Base-by-base conservation (phyloP, 2,797 vertebrate genomes). In the Calcarius lapponicus region DNA sequence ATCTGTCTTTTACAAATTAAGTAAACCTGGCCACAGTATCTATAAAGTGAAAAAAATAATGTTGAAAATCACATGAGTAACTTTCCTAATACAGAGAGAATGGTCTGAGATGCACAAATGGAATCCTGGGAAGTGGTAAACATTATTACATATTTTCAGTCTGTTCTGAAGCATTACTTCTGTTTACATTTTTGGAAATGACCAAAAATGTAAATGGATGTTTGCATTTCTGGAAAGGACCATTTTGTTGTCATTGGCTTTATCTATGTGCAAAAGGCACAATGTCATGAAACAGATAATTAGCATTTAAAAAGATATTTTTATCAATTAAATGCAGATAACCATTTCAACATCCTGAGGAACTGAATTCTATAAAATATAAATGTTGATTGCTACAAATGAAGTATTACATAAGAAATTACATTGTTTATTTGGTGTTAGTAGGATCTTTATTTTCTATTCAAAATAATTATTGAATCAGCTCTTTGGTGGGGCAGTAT, bases 241-340 rank as follows among this genome's bases (percentile, higher is more conserved):
- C 34, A 54, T 38, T 91, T 76, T 80, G 29, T 80, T 92, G 34
- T 88, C n/a, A 72, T 51, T 96, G 70, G 42, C 53, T 86, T 86
- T 43, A 69, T 75, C 28, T 50, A 51, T n/a, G 3, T 48, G 42
- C 43, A 81, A 86, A 93, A 96, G 48, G 32, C 56, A 85, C 34
- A 88, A 86, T 73, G 17, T 53, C 8, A 40, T 12, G 4, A 48
- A 53, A 85, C 20, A 81, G 19, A 80, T 26, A 86, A 81, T 86
- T 70, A 72, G 32, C 50, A 88, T 71, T 76, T 88, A 26, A 86
- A 95, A 95, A 89, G 40, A 38, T 5, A 64, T 78, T 81, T 92
- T 72, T 54, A 89, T 85, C 91, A 90, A 79, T 86, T 88, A 92
- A 96, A 85, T 88, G 43, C 13, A 90, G 61, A 83, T 92, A 92